A percentile compares a stretch with the other conserved stretches of the same genome.
Evolutionary conservation across 2,113 vertebrate species (phyloP).

Genomic region (Labeo catla): DNA sequence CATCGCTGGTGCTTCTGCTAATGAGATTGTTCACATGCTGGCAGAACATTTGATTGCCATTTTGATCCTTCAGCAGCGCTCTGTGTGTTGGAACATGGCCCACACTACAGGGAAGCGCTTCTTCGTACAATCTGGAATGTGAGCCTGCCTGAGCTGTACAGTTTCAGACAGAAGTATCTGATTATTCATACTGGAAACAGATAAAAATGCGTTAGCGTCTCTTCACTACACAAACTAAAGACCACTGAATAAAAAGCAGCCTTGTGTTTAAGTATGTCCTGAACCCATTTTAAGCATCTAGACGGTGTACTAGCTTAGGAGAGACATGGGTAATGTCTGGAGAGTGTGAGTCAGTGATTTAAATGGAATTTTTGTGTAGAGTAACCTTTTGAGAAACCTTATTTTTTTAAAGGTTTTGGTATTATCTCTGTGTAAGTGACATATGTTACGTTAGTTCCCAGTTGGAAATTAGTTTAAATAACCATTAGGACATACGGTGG

Average conservation of each 20-base stretch:
- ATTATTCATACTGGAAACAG: slow-evolving; percentile 16
- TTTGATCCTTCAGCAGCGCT: slow-evolving; percentile 60
- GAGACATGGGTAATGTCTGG: slow-evolving; percentile 20
- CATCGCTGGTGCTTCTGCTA: slow-evolving; percentile 24
- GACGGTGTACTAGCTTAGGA: background rate
- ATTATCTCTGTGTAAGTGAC: no score
- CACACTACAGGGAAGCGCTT: slow-evolving; percentile 58
- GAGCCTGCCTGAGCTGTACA: slow-evolving; percentile 54
- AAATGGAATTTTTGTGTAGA: background rate
- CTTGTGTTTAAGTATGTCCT: slow-evolving; percentile 6
- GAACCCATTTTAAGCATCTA: background rate
- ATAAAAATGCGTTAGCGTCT: background rate
- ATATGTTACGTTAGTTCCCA: background rate
- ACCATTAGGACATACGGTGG: background rate
- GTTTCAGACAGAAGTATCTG: slow-evolving; percentile 7
- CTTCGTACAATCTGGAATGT: slow-evolving; percentile 60
- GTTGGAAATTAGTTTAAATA: background rate
- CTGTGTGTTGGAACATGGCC: slow-evolving; percentile 59
- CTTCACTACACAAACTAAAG: background rate
- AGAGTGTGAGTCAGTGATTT: slow-evolving; percentile 5
- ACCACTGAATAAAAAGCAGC: background rate
- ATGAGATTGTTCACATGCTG: slow-evolving; percentile 45
- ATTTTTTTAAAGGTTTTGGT: background rate
- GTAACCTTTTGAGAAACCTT: background rate
- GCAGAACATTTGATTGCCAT: slow-evolving; percentile 53